Percentiles rank a stretch among this genome's conserved stretches.
Conservation (phyloP, 2,113 vertebrate species). For the Syngnathoides biaculeatus region DNA sequence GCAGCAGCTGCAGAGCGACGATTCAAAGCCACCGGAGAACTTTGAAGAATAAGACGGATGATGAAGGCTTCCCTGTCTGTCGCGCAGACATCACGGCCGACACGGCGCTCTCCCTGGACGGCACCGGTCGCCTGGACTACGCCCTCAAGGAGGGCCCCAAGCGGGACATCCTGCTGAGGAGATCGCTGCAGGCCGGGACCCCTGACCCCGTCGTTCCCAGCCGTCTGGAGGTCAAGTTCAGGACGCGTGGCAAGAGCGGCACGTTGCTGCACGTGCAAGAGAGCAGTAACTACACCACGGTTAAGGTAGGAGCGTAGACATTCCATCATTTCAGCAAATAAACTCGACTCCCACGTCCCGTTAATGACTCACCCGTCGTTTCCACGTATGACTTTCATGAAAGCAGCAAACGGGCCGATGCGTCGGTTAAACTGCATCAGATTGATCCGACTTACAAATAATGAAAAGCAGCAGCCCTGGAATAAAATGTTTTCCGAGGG, state of each 20-base stretch:
- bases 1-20: constrained; percentile 5
- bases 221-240: constrained; percentile 89
- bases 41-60: background rate
- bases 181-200: constrained; percentile 37
- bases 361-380: background rate
- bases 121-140: constrained; percentile 88
- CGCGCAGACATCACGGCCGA: constrained; percentile 82
- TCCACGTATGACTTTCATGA: background rate
- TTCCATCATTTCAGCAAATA: background rate
- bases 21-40: constrained; percentile 3
- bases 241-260: constrained; percentile 88
- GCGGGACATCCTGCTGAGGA: constrained; percentile 80
- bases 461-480: constrained; percentile 2
- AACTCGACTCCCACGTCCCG: background rate
- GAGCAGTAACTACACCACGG: constrained; percentile 92
- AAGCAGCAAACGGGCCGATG: background rate
- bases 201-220: constrained; percentile 42
- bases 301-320: constrained; percentile 77
- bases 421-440: background rate
- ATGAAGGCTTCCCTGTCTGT: background rate
- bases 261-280: constrained; percentile 88
- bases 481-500: constrained; percentile 3
- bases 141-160: constrained; percentile 81
- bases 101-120: constrained; percentile 88
- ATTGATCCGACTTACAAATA: background rate